Percentiles rank a stretch among this genome's conserved stretches.
Evolutionary conservation across 2,888 invertebrate genomes (phyloP).

Genomic region (Eilema griseolum): DNA sequence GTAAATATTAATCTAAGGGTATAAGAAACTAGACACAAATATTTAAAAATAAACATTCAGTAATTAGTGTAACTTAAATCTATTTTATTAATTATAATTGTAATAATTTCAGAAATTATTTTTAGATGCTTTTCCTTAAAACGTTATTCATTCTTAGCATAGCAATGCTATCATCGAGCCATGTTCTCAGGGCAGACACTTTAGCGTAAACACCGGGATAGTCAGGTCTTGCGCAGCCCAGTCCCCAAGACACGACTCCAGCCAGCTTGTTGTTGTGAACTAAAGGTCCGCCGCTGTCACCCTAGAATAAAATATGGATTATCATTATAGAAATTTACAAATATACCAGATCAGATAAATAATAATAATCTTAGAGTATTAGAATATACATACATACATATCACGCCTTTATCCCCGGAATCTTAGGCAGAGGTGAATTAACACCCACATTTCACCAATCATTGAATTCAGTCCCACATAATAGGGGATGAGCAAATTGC

Average conservation of each 20-base stretch:
- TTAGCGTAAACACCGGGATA: constrained; percentile 83
- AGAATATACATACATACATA: too few species aligned
- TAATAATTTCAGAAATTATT: not conserved
- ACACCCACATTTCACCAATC: too few species aligned
- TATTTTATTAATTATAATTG: not conserved
- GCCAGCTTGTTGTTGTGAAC: constrained; percentile 77
- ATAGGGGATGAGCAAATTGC: too few species aligned
- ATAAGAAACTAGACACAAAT: not conserved
- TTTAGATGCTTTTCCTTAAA: constrained; percentile 38
- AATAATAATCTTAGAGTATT: too few species aligned
- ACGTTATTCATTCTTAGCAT: constrained; percentile 63
- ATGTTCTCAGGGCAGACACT: constrained; percentile 73
- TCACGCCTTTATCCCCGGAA: too few species aligned
- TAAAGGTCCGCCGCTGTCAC: constrained; percentile 83
- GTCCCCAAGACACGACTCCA: constrained; percentile 82
- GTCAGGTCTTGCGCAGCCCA: constrained; percentile 79
- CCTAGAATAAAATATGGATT: constrained; percentile 59
- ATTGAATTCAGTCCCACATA: too few species aligned
- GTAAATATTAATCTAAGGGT: not conserved
- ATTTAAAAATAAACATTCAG: constrained; percentile 1
- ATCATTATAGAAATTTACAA: not conserved
- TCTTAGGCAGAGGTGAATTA: too few species aligned
- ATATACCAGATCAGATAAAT: not conserved
- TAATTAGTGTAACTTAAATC: not conserved
- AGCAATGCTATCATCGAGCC: constrained; percentile 72